phyloP scores from a whole-genome alignment of 2,888 invertebrate species.

The Drosophila anceps region DNA sequence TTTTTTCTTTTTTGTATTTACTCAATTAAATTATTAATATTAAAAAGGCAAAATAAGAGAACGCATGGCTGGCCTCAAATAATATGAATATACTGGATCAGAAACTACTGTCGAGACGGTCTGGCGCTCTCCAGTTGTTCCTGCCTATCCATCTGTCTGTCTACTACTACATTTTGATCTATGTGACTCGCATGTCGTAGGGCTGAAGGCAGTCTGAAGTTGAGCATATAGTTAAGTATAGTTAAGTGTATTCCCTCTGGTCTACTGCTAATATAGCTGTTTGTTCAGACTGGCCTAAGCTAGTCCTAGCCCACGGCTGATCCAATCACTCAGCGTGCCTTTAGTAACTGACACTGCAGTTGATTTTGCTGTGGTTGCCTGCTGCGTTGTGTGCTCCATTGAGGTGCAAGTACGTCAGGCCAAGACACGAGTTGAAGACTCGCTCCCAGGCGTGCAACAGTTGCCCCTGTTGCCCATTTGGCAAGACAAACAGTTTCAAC shows the following conservation, averaged over 20 bases:
- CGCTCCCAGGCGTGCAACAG: slow-evolving; percentile 58
- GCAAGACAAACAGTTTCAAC: slow-evolving; percentile 53
- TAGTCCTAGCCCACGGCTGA: slow-evolving; percentile 18
- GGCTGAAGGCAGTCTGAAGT: neutral
- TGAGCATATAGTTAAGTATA: too few species aligned
- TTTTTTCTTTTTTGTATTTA: too few species aligned
- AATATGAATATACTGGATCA: neutral
- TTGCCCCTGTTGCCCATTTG: slow-evolving; percentile 59
- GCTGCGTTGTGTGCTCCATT: slow-evolving; percentile 26
- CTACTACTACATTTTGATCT: neutral
- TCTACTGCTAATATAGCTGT: slow-evolving; percentile 28
- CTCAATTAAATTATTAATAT: too few species aligned
- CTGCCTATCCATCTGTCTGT: neutral
- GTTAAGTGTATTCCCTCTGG: neutral
- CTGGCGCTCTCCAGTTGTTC: neutral
- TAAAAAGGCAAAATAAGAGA: too few species aligned
- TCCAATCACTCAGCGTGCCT: slow-evolving; percentile 38
- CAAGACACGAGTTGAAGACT: slow-evolving; percentile 33
- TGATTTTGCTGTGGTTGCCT: slow-evolving; percentile 12
- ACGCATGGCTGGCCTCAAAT: neutral
- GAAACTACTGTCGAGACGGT: neutral
- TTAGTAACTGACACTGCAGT: neutral
- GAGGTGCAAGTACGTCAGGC: slow-evolving; percentile 21
- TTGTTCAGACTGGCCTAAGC: neutral
- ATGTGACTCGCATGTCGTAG: neutral